Conservation (phyloP, 2,797 vertebrate genomes). For the Notoglanidium macrostoma region DNA sequence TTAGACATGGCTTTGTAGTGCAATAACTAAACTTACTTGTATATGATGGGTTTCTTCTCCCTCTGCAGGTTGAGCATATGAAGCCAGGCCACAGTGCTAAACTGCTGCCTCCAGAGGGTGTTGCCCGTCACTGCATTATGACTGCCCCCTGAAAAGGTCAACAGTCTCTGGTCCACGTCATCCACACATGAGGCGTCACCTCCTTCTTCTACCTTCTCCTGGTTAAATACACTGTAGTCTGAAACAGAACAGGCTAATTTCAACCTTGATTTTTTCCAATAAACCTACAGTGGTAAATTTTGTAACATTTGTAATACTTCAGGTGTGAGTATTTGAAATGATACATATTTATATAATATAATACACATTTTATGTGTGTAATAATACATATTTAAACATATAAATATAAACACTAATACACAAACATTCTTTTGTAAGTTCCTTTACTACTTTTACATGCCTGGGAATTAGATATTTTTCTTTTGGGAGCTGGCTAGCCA, state of each 20-base stretch:
- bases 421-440: background rate
- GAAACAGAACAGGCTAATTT: constrained; percentile 20
- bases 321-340: background rate
- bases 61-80: constrained; percentile 83
- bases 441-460: background rate
- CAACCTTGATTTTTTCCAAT: background rate
- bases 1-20: background rate
- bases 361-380: too few relatives aligned
- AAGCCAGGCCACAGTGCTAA: constrained; percentile 78
- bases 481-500: background rate
- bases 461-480: background rate
- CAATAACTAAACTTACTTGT: constrained; percentile 74
- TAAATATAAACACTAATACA: too few relatives aligned
- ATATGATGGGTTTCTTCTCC: constrained; percentile 77
- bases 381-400: background rate
- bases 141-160: constrained; percentile 68
- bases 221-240: constrained; percentile 78
- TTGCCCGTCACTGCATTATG: constrained; percentile 52
- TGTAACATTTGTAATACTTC: background rate
- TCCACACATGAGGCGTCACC: constrained; percentile 61
- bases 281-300: background rate
- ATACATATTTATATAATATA: background rate
- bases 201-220: constrained; percentile 68
- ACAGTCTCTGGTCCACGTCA: constrained; percentile 67
- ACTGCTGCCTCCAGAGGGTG: constrained; percentile 88